phyloP scores from a whole-genome alignment of 2,888 invertebrate genomes.

The Sesia bembeciformis region DNA sequence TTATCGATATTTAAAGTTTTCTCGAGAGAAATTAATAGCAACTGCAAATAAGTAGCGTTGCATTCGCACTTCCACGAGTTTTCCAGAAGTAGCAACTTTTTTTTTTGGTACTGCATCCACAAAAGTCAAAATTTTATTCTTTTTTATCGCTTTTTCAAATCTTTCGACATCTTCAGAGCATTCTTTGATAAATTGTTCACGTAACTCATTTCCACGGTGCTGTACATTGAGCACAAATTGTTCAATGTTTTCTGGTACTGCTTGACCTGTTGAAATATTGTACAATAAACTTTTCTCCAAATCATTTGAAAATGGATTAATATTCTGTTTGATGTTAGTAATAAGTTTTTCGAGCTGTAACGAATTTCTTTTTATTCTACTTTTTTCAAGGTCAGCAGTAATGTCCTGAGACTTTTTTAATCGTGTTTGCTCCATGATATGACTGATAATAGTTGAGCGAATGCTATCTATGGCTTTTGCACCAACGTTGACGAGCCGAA shows the following conservation, averaged over 20 bases:
- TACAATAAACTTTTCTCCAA: background rate
- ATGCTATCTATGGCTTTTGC: no score
- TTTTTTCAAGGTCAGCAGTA: background rate
- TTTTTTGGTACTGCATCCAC: slow-evolving; percentile 1
- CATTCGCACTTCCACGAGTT: background rate
- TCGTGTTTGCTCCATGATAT: slow-evolving; percentile 1
- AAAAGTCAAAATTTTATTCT: background rate
- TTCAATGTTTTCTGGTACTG: background rate
- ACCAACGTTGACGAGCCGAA: slow-evolving; percentile 14
- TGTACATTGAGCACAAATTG: background rate
- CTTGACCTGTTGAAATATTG: slow-evolving; percentile 1
- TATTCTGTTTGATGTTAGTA: background rate
- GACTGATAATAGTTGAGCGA: slow-evolving; percentile 3
- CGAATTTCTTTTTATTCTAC: background rate
- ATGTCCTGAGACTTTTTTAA: slow-evolving; percentile 4
- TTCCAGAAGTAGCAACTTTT: background rate
- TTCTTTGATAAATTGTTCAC: slow-evolving; percentile 1
- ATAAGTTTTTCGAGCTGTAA: background rate
- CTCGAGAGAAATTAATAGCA: background rate
- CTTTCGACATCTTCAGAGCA: background rate
- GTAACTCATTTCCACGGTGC: background rate
- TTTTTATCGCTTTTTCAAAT: slow-evolving; percentile 1
- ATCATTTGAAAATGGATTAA: slow-evolving; percentile 3
- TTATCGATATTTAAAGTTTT: background rate
- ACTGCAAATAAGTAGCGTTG: slow-evolving; percentile 1